Evolutionary conservation across 2,888 invertebrate genomes (phyloP), one percentile per base, ranked within the genome.

Genomic region (Geophilus truncorum): DNA sequence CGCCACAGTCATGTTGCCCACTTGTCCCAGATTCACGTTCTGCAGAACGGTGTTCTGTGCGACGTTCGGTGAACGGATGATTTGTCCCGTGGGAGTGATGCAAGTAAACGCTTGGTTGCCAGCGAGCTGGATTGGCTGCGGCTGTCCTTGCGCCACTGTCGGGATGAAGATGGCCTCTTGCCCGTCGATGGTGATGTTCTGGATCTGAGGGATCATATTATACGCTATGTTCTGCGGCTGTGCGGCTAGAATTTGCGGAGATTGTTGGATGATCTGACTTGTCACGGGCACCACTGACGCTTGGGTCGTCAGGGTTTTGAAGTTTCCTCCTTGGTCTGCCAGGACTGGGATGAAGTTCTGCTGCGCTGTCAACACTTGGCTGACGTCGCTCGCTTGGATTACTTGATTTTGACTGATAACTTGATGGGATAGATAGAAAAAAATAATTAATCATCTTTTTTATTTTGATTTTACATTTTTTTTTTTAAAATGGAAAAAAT

Each of bases 81-180:
- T 82, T 76, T 81, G 81, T 6, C 80, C 80, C 2, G 70, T 87
- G 86, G 9, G 88, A 86, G 15, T 89, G 83, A 82, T 89, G 89
- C 21, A 57, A 1, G 57, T 57, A 12, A 89, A 87, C 0, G 87
- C 86, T 82, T 87, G 88, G 34, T 79, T 95, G 90, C 86, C 94
- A 93, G 0, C 93, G 93, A 81, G 85, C 89, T 0, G 89, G 89
- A 10, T 89, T 62, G 83, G 83, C 77, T 83, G 79, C n/a, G 45
- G 25, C 81, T 51, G 82, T 32, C 81, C 80, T 45, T 79, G 81
- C 10, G 82, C 81, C 23, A 83, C 91, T 21, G 94, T 93, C 3
- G 96, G 96, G 85, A 96, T 95, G 86, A 96, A 95, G 25, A 96
- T 90, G 0, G 95, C 95, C 85, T 97, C 96, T 86, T 96, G 96